phyloP scores from a whole-genome alignment of 2,797 vertebrate species.

The Phataginus tricuspis region DNA sequence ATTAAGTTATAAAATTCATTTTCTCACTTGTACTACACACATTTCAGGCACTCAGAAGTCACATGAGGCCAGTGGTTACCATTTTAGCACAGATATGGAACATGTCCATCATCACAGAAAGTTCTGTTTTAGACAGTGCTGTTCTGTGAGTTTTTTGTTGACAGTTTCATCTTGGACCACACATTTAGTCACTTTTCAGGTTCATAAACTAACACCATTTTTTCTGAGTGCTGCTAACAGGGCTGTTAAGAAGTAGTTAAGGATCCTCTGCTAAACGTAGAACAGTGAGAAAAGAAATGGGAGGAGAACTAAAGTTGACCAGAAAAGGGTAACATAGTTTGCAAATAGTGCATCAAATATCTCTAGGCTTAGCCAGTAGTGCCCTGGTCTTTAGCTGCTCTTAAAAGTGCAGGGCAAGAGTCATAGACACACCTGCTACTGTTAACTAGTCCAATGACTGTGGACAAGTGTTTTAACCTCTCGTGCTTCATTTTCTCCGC shows the following conservation, averaged over 20 bases:
- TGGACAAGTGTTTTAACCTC: background rate
- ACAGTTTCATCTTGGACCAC: background rate
- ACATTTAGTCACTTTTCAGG: background rate
- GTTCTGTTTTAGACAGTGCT: background rate
- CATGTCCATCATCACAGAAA: background rate
- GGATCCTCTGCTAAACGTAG: background rate
- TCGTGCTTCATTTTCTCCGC: constrained; percentile 3
- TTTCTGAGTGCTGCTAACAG: background rate
- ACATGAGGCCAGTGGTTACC: background rate
- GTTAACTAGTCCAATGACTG: background rate
- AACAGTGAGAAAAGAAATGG: constrained; percentile 8
- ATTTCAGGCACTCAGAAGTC: background rate
- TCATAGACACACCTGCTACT: background rate
- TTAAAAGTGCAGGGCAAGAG: background rate
- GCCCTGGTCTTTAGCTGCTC: background rate
- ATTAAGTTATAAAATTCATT: background rate
- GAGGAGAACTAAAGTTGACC: background rate
- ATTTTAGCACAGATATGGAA: background rate
- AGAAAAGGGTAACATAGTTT: constrained; percentile 25
- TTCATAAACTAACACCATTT: constrained; percentile 27
- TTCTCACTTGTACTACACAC: background rate
- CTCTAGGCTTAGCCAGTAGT: background rate
- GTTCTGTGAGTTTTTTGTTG: background rate
- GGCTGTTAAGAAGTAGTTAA: background rate
- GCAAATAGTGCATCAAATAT: background rate